Evolutionary conservation across 2,797 vertebrate species (phyloP).

Genomic region (Tangara arthus): DNA sequence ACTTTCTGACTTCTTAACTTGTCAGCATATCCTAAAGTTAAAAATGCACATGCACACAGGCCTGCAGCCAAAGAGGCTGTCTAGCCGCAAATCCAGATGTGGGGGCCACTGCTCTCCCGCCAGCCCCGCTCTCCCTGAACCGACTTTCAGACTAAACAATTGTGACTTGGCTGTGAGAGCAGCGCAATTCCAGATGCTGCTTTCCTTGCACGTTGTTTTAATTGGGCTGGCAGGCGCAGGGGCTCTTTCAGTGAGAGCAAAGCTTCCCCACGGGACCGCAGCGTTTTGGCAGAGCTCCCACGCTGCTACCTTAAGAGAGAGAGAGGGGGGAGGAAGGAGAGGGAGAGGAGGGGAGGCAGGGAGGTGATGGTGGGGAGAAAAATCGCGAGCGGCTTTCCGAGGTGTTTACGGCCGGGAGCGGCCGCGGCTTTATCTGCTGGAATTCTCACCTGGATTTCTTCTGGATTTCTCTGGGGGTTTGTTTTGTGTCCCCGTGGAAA

Average conservation of each 20-base stretch:
- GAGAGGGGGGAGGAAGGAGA: background rate
- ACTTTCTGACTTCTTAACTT: conserved; percentile 84
- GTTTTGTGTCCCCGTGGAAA: background rate
- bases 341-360: conserved; percentile 54
- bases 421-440: conserved; percentile 47
- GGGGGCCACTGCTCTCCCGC: conserved; percentile 77
- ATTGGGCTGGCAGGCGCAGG: conserved; percentile 86
- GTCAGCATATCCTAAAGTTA: conserved; percentile 84
- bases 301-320: conserved; percentile 75
- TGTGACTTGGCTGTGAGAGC: conserved; percentile 92
- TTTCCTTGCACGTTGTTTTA: conserved; percentile 82
- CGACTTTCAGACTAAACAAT: conserved; percentile 96
- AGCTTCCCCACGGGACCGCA: conserved; percentile 78
- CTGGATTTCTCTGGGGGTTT: background rate
- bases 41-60: conserved; percentile 82
- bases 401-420: conserved; percentile 74
- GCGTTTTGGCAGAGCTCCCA: conserved; percentile 77
- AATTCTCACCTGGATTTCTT: conserved; percentile 33
- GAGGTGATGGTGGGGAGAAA: background rate
- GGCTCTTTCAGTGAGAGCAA: conserved; percentile 81
- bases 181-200: conserved; percentile 92
- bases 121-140: conserved; percentile 74
- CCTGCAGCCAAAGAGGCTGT: conserved; percentile 81
- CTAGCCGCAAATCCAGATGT: conserved; percentile 84
- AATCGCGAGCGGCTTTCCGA: conserved; percentile 67